Percentiles rank a stretch among this genome's conserved stretches.
Conservation (phyloP, 2,797 vertebrate species). For the Pipistrellus pygmaeus region DNA sequence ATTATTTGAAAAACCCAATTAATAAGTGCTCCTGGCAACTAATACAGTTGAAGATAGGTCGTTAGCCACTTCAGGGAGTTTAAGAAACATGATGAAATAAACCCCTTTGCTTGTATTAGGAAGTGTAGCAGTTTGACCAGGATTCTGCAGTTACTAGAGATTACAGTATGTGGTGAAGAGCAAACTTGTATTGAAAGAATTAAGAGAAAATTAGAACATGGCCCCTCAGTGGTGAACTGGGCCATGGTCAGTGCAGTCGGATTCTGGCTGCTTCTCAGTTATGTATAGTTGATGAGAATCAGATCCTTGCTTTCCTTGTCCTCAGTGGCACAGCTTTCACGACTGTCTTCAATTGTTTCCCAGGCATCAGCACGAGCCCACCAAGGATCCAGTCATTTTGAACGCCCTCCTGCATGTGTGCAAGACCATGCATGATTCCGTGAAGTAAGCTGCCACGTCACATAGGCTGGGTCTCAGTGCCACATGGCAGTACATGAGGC, state of each 20-base stretch:
- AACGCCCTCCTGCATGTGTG: conserved; percentile 97
- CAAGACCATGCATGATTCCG: conserved; percentile 99
- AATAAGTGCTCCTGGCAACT: background rate
- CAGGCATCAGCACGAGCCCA: conserved; percentile 96
- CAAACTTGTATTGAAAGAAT: background rate
- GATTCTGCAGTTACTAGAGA: background rate
- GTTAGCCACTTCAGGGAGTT: background rate
- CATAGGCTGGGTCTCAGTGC: background rate
- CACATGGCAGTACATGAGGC: background rate
- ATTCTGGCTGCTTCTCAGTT: background rate
- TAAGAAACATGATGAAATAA: background rate
- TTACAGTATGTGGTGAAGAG: background rate
- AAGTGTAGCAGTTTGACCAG: background rate
- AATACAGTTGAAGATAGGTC: background rate
- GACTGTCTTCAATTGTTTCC: conserved; percentile 49
- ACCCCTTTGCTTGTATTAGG: background rate
- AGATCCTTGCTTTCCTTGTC: background rate
- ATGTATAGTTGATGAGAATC: background rate
- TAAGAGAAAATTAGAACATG: background rate
- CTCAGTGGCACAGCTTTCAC: background rate
- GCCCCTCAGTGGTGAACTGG: background rate
- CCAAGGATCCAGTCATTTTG: conserved; percentile 97
- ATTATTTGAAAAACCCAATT: background rate
- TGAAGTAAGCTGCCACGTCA: conserved; percentile 91
- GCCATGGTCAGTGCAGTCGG: background rate